Percentiles rank a stretch among this genome's conserved stretches.
phyloP scores from a whole-genome alignment of 2,888 invertebrate species.

The Pardosa pseudoannulata region DNA sequence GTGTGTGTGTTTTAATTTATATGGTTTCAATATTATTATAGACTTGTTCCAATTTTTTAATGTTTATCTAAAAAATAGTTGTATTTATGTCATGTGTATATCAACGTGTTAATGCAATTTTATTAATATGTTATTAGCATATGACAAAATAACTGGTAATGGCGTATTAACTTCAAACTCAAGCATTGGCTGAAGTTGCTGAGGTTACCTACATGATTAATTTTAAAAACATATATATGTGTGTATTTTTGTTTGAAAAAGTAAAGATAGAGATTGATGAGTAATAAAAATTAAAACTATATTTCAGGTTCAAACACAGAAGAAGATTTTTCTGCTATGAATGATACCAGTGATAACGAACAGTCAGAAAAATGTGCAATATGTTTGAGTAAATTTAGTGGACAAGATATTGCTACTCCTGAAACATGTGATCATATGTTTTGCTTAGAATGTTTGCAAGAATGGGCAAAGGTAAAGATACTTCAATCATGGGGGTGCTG shows the following conservation, averaged over 20 bases:
- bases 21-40: no score
- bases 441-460: conserved; percentile 91
- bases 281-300: no score
- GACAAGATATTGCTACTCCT: conserved; percentile 90
- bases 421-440: conserved; percentile 92
- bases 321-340: not conserved
- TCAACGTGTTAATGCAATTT: conserved; percentile 36
- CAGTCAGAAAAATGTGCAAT: conserved; percentile 92
- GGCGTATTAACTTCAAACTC: conserved; percentile 34
- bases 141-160: conserved; percentile 42
- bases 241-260: not conserved
- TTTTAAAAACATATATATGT: not conserved
- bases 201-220: conserved; percentile 35
- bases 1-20: no score
- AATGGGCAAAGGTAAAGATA: conserved; percentile 87
- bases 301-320: conserved; percentile 29
- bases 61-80: no score
- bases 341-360: conserved; percentile 79
- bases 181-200: conserved; percentile 49
- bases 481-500: no score
- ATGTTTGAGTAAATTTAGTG: conserved; percentile 86
- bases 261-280: no score
- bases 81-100: conserved; percentile 60
- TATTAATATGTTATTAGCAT: conserved; percentile 44
- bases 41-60: no score